phyloP scores from a whole-genome alignment of 2,888 invertebrate genomes.

The Oxyteleia sp. region DNA sequence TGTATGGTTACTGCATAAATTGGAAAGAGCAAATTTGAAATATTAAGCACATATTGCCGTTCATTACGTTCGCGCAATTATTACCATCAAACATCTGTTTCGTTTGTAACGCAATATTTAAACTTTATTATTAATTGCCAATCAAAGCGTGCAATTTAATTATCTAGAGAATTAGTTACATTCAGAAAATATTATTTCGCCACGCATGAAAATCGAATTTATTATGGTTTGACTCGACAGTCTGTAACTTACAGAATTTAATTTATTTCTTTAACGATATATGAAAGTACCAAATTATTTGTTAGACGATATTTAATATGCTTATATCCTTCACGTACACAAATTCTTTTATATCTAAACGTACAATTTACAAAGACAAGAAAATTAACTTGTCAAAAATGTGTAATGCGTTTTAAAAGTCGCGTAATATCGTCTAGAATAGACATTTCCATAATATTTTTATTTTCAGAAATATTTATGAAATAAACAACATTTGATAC shows the following conservation, averaged over 20 bases:
- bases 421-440: no score
- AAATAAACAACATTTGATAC: no score
- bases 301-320: conserved; percentile 23
- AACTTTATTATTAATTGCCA: conserved; percentile 4
- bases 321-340: conserved; percentile 11
- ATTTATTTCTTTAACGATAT: conserved; percentile 31
- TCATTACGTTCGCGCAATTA: background rate
- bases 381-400: no score
- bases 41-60: no score
- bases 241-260: conserved; percentile 1
- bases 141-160: conserved; percentile 5
- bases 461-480: no score
- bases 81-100: background rate
- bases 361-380: no score
- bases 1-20: no score
- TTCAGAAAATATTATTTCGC: conserved; percentile 4
- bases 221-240: background rate
- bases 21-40: background rate
- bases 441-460: no score
- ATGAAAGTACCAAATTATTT: conserved; percentile 15
- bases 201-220: background rate
- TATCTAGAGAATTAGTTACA: background rate
- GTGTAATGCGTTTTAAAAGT: no score
- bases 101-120: conserved; percentile 1
- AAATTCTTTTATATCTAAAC: no score